Base-by-base conservation (phyloP, 2,113 vertebrate genomes). In the Hydrolagus affinis region DNA sequence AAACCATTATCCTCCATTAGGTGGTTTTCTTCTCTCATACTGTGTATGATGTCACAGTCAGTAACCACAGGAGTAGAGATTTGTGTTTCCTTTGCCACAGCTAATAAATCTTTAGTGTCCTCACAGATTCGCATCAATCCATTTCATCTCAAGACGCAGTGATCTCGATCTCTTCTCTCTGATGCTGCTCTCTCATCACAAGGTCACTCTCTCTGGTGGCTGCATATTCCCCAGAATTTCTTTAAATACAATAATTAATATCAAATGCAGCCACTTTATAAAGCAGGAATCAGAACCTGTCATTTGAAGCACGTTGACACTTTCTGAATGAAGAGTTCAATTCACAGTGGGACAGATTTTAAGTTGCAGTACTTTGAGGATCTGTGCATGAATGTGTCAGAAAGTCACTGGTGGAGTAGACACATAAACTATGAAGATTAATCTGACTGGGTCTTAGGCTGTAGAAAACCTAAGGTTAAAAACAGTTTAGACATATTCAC, bases 71-170 rank as follows among this genome's bases (percentile, higher is more conserved):
- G 90, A 90, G 89, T 88, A 88, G 90, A 93, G 91, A 93, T 90
- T 90, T 92, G 88, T 93, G 91, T 94, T 94, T 94, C 91, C 91
- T 94, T 94, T 93, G 92, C 92, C 92, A 94, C 91, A 93, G 91
- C 94, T 91, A 92, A 94, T 94, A 94, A 94, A 94, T 93, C 93
- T 93, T 93, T 90, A 94, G 92, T 94, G 91, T 92, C 93, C 91
- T 88, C 89, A 90, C 90, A 89, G 93, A 91, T 89, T 92, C 44
- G 90, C 93, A 90, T 94, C 91, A 89, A 87, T 94, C 91, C 90
- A 90, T 88, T 87, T 90, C 91, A 87, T 94, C 92, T 93, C 92
- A 88, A 86, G 92, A 93, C 91, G 88, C 88, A 87, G 32, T 57
- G 3, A 83, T 86, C 11, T 89, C 89, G 92, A 88, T 90, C 89